Evolutionary conservation across 1,140 invertebrate species (phyloP).

Genomic region (Dufourea novaeangliae): DNA sequence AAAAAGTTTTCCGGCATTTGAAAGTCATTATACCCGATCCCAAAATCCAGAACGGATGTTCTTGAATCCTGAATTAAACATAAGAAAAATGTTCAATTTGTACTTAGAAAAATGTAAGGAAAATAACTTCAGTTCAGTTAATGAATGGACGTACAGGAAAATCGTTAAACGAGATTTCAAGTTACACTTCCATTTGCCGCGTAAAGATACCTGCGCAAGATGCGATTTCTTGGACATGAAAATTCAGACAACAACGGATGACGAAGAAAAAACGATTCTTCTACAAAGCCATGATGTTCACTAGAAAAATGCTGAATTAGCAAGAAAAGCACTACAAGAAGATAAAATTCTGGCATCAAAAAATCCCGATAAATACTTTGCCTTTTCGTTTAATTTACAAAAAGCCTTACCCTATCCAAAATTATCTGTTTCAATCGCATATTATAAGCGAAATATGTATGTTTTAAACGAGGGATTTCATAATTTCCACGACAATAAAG

Average conservation of each 20-base stretch:
- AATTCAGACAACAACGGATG: slow-evolving; percentile 55
- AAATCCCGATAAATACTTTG: slow-evolving; percentile 57
- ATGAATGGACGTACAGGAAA: slow-evolving; percentile 54
- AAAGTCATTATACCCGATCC: slow-evolving; percentile 62
- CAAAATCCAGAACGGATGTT: slow-evolving; percentile 62
- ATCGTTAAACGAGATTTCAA: slow-evolving; percentile 54
- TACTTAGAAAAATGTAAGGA: slow-evolving; percentile 59
- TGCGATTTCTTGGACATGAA: slow-evolving; percentile 52
- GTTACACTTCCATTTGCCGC: slow-evolving; percentile 52
- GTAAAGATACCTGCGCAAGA: slow-evolving; percentile 2
- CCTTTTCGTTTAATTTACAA: slow-evolving; percentile 61
- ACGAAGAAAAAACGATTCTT: slow-evolving; percentile 59
- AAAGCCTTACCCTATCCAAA: slow-evolving; percentile 62
- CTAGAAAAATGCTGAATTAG: slow-evolving; percentile 55
- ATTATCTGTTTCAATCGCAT: slow-evolving; percentile 51
- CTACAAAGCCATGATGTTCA: slow-evolving; percentile 54
- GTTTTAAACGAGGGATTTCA: slow-evolving; percentile 9
- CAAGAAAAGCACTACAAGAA: slow-evolving; percentile 61
- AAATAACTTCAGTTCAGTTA: slow-evolving; percentile 54
- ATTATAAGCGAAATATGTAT: slow-evolving; percentile 13
- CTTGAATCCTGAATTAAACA: slow-evolving; percentile 57
- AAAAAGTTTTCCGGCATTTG: slow-evolving; percentile 59
- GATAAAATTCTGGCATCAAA: slow-evolving; percentile 54
- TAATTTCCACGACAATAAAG: slow-evolving; percentile 2
- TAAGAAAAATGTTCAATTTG: slow-evolving; percentile 60